A percentile compares a stretch with the other conserved stretches of the same genome.
Evolutionary conservation across 2,888 invertebrate genomes (phyloP).

Genomic region (Napeogenes inachia): DNA sequence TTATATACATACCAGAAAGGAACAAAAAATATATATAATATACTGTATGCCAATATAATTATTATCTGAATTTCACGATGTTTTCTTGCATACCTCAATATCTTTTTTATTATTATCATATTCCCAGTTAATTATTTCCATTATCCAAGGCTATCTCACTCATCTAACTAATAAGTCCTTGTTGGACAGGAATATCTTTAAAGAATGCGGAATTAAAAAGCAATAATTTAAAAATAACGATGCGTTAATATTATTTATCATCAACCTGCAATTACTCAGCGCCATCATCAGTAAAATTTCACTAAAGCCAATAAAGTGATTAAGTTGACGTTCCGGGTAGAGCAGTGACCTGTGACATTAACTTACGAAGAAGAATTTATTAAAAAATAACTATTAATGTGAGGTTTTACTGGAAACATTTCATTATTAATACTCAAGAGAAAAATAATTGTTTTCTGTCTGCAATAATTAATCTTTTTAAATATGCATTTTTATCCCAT

Average conservation of each 20-base stretch:
- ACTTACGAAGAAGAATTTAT: no score
- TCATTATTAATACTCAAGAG: no score
- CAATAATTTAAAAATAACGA: not conserved
- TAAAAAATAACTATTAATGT: no score
- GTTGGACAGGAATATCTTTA: not conserved
- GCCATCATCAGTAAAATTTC: not conserved
- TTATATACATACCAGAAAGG: no score
- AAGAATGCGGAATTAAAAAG: not conserved
- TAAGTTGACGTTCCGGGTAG: no score
- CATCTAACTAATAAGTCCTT: not conserved
- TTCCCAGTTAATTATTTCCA: not conserved
- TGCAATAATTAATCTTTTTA: not conserved
- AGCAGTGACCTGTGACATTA: no score
- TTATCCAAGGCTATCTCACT: not conserved
- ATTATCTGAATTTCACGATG: no score
- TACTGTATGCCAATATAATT: no score
- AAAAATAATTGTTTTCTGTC: not conserved
- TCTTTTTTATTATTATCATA: not conserved
- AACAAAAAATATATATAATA: no score
- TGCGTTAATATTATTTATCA: slow-evolving; percentile 2
- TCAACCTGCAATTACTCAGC: not conserved
- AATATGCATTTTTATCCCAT: not conserved
- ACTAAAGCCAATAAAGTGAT: no score
- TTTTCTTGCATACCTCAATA: not conserved
- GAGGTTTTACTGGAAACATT: no score